Conservation (phyloP, 2,888 invertebrate species). For the Mesorhabditis sp. region DNA sequence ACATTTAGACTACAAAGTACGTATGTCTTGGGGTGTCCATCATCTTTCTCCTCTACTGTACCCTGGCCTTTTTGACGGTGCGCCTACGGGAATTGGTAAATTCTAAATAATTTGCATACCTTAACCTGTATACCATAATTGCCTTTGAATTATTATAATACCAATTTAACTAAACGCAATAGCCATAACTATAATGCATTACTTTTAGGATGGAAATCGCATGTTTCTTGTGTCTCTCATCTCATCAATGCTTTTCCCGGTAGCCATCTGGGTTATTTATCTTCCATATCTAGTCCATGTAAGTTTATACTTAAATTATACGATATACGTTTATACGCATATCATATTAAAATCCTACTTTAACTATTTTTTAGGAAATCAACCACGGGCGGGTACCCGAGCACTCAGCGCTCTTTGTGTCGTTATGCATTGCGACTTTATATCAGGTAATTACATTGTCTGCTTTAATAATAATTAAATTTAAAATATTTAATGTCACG, state of each 20-base stretch:
- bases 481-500: neutral
- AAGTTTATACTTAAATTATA: neutral
- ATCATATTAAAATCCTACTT: too few species aligned
- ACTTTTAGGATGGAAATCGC: constrained; percentile 24
- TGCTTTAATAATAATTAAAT: constrained; percentile 1
- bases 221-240: constrained; percentile 48
- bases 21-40: constrained; percentile 10
- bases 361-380: neutral
- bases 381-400: constrained; percentile 12
- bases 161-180: too few species aligned
- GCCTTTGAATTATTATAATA: constrained; percentile 11
- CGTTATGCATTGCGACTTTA: constrained; percentile 13
- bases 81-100: constrained; percentile 30
- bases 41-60: constrained; percentile 30
- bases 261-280: constrained; percentile 54
- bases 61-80: constrained; percentile 28
- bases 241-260: constrained; percentile 44
- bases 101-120: neutral
- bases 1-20: neutral
- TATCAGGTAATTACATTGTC: neutral
- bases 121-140: constrained; percentile 16
- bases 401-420: constrained; percentile 25
- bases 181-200: neutral
- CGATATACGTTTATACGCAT: neutral
- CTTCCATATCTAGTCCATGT: constrained; percentile 25